Base-by-base conservation (phyloP, 2,797 vertebrate genomes). In the Halcyon leucocephala region DNA sequence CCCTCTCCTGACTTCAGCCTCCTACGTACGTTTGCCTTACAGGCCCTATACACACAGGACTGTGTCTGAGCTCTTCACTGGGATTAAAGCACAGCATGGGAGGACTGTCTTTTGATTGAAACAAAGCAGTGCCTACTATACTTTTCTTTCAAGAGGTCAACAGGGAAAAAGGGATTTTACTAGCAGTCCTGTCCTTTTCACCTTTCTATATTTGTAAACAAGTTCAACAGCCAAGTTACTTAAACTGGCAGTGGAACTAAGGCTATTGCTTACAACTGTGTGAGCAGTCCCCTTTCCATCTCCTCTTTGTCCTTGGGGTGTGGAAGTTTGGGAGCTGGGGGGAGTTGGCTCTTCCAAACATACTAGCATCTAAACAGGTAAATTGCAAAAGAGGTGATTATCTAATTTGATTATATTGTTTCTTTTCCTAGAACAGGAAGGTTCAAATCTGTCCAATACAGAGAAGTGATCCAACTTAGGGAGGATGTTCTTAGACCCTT, bases 111-210 rank as follows among this genome's bases (percentile, higher is more conserved):
- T 89, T 79, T 79, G 46, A 69, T 0, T 79, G 70, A 96, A 95
- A 93, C 29, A 46, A 55, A 86, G 64, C 21, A 61, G 39, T 37
- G 44, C 17, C 39, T 76, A 35, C 46, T 70, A 4, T 20, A 83
- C 28, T 29, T 55, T 78, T 81, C 60, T 85, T 81, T 62, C 8
- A 28, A 62, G 33, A 58, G 21, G 58, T 37, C 84, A 81, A 28
- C 1, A 81, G 28, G 67, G 28, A 73, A 51, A 83, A 91, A 86
- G 35, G 19, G 22, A 57, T 39, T 94, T 90, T 24, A 84, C 51
- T n/a, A 83, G 66, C 73, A 82, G 29, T 90, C 31, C 54, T 79
- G 39, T 42, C 82, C 72, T 90, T 61, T 96, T 91, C 58, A 90
- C 42, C 35, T 55, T 90, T 62, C 85, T 66, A 2, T 35, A 69